Base-by-base conservation (phyloP, 2,113 vertebrate species). In the Orycteropus afer region DNA sequence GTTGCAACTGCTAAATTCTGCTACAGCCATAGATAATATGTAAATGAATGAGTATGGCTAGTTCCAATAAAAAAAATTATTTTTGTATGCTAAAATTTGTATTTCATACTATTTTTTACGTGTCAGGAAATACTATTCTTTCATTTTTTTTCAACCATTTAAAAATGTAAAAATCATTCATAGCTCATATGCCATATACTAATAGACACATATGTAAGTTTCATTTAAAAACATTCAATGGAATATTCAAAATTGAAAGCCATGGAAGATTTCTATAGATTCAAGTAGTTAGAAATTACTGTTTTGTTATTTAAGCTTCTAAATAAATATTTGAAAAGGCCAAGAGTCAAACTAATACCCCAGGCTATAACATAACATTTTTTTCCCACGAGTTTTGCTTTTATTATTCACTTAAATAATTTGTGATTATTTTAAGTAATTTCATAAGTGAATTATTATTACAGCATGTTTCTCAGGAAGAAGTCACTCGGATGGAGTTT, bases 271-370 rank as follows among this genome's bases (percentile, higher is more conserved):
- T 9, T 29, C 10, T 77, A 42, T 12, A 65, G 42, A 27, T 71
- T 90, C 45, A 61, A 90, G 32, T 65, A 82, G 37, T 49, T 95
- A 32, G 57, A 79, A 85, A 77, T 69, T 81, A 47, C 3, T 61
- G 55, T 18, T 32, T 69, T 1, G 29, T 42, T 65, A 40, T 40
- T 91, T 79, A 92, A 80, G 12, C 32, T 15, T 94, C 1, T 80
- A 74, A 86, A 65, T 78, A 76, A 76, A 22, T 83, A 25, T 55
- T 94, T 90, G 51, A 86, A 90, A 94, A 94, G 65, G 42, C 9
- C 61, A 42, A 45, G n/a, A 74, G 37, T 93, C 59, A 71, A 77
- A 82, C 67, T 81, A 29, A 40, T 77, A 40, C 55, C 9, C 37
- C 6, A 34, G 63, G 63, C 3, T 37, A 17, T n/a, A 34, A 49